A percentile compares a stretch with the other conserved stretches of the same genome.
Conservation (phyloP, 2,797 vertebrate genomes). For the Pangasius djambal region DNA sequence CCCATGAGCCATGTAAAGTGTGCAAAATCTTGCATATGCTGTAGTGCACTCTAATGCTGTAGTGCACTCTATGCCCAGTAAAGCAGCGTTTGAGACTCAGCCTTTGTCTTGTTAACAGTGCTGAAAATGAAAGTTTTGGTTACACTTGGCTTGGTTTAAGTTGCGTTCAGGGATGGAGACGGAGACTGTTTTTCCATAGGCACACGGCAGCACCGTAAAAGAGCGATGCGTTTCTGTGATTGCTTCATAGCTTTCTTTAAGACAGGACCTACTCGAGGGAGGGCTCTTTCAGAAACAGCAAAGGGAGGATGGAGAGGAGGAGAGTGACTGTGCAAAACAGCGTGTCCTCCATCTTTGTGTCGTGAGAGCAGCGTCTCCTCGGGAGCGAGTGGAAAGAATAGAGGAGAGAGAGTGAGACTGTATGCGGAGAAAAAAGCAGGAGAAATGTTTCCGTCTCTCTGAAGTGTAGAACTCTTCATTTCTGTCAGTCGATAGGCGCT, state of each 20-base stretch:
- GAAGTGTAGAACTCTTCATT: not conserved
- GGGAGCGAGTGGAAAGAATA: not conserved
- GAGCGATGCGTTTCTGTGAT: not conserved
- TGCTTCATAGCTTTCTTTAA: not conserved
- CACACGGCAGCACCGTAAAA: not conserved
- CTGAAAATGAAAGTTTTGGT: not conserved
- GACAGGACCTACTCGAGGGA: not conserved
- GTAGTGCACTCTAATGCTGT: too few relatives aligned
- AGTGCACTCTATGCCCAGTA: not conserved
- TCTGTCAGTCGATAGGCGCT: too few relatives aligned
- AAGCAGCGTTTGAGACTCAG: not conserved
- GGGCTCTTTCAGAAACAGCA: not conserved
- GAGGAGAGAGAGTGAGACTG: not conserved
- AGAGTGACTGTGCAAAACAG: slow-evolving; percentile 48
- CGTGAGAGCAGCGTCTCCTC: not conserved
- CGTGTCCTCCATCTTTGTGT: slow-evolving; percentile 24
- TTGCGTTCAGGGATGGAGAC: not conserved
- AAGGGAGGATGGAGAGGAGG: slow-evolving; percentile 6
- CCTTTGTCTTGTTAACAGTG: not conserved
- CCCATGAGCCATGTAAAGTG: too few relatives aligned
- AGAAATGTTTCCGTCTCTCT: not conserved
- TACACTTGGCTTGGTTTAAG: too few relatives aligned
- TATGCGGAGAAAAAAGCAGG: not conserved
- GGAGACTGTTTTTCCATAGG: not conserved
- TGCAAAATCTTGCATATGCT: too few relatives aligned